phyloP scores from a whole-genome alignment of 2,797 vertebrate species.

The Spinus olivaceus region DNA sequence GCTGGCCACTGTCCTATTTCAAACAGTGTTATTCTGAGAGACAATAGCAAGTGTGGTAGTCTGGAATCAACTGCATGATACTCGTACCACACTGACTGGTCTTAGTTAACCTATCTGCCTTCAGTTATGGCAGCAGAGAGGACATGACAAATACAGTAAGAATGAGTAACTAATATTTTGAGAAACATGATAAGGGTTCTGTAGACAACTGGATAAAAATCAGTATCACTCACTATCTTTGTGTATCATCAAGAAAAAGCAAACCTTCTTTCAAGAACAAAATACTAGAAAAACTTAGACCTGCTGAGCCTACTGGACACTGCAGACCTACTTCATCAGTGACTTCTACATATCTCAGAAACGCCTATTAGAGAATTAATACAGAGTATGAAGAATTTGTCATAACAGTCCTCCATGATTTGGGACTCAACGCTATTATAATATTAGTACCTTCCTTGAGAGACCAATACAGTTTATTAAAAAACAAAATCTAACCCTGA shows the following conservation, averaged over 20 bases:
- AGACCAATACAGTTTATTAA: not conserved
- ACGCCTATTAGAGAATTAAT: not conserved
- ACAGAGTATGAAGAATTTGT: not conserved
- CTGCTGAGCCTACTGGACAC: not conserved
- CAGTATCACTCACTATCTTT: not conserved
- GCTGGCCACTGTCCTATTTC: not conserved
- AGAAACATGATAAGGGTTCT: not conserved
- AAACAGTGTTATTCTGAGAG: not conserved
- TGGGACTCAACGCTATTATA: not conserved
- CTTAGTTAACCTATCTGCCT: not conserved
- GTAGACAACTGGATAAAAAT: not conserved
- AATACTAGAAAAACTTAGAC: not conserved
- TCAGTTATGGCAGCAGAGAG: not conserved
- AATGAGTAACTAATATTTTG: not conserved
- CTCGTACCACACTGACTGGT: not conserved
- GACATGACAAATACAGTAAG: no score
- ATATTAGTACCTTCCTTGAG: not conserved
- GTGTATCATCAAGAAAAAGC: not conserved
- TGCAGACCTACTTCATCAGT: not conserved
- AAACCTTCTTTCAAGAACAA: not conserved
- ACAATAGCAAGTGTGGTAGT: not conserved
- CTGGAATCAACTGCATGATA: not conserved
- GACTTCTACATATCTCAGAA: not conserved
- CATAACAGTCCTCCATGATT: accelerated
- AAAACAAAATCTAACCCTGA: not conserved